Evolutionary conservation across 2,113 vertebrate species (phyloP).

Genomic region (Colistium nudipinnis): DNA sequence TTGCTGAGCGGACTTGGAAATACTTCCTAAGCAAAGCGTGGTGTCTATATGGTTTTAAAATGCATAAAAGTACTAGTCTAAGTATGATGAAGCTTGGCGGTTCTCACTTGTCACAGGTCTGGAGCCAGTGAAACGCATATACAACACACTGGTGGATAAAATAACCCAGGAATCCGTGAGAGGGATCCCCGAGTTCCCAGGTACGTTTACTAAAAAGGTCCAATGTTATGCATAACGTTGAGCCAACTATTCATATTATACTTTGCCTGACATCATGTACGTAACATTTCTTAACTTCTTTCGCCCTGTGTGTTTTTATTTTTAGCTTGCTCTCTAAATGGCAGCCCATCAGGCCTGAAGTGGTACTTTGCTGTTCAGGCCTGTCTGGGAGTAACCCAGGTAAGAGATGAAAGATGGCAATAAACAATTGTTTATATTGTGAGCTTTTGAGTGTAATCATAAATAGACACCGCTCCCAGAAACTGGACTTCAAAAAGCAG

Average conservation of each 20-base stretch:
- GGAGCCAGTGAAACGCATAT: slow-evolving; percentile 54
- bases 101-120: slow-evolving; percentile 48
- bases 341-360: slow-evolving; percentile 56
- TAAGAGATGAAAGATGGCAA: slow-evolving; percentile 22
- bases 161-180: slow-evolving; percentile 36
- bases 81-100: no score
- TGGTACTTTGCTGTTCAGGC: slow-evolving; percentile 69
- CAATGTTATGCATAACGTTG: no score
- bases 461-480: neutral
- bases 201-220: slow-evolving; percentile 19
- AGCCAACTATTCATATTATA: neutral
- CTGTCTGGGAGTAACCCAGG: slow-evolving; percentile 51
- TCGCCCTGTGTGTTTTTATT: slow-evolving; percentile 1
- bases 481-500: neutral
- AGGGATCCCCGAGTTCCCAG: slow-evolving; percentile 61
- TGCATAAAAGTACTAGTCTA: no score
- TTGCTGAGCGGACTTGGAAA: neutral
- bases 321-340: slow-evolving; percentile 70
- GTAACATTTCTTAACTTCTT: neutral
- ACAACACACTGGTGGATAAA: slow-evolving; percentile 51
- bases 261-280: neutral
- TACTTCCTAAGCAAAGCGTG: no score
- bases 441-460: neutral
- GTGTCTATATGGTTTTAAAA: no score
- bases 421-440: neutral